Evolutionary conservation across 2,113 vertebrate genomes (phyloP), one percentile per base, ranked within the genome.

Genomic region (Thermophis baileyi): DNA sequence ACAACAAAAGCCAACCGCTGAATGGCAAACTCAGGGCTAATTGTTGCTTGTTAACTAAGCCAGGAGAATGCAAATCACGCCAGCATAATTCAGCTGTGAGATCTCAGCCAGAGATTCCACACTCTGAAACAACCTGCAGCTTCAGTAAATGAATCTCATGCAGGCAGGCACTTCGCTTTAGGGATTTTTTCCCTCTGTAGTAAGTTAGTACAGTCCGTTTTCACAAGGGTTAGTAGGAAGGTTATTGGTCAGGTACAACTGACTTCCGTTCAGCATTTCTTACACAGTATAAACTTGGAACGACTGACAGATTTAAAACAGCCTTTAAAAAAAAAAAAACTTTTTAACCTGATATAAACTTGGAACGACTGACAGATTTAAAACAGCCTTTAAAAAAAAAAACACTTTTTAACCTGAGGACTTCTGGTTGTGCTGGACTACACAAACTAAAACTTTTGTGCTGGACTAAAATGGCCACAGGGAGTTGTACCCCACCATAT

Each of bases 201-300:
- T 44, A 6, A 1, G 25, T 0, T 87, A 93, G 90, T 89, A 93
- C 88, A 35, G 47, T 24, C 1, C 22, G 6, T 22, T 60, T 27
- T 44, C 47, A 7, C 40, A 55, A 87, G 18, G 49, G 85, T 0
- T 87, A 91, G 16, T 50, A 5, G 46, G 6, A 86, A 85, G 53
- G 63, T 92, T 91, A 69, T 44, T 18, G 27, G 55, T 1, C 85
- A 1, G 86, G 47, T 51, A 90, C 0, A 94, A 94, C 24, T 81
- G 54, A 96, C 92, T 95, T 93, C 95, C 94, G 95, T 51, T 95
- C 94, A 94, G n/a, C 89, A 74, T 35, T 89, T 46, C 51, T 88
- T 60, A n/a, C 55, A 40, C 0, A 6, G 24, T 8, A 0, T 1
- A 20, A 85, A 53, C 27, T 50, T 18, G 24, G 53, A 6, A 7